phyloP scores from a whole-genome alignment of 2,888 invertebrate genomes.

The Criorhina ranunculi region DNA sequence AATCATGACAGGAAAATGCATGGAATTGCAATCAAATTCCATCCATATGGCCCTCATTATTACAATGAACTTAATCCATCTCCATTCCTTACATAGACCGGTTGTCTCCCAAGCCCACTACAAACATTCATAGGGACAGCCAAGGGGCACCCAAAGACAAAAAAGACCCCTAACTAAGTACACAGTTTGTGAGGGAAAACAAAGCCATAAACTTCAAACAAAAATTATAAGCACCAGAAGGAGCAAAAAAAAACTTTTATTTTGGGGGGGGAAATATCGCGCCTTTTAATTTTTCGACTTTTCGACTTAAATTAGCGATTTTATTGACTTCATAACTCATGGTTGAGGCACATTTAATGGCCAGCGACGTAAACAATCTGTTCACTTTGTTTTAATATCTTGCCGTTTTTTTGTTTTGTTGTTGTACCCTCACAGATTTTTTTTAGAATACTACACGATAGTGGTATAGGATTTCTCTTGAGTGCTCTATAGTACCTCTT shows the following conservation, averaged over 20 bases:
- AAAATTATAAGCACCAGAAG: conserved; percentile 1
- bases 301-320: conserved; percentile 61
- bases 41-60: conserved; percentile 21
- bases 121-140: background rate
- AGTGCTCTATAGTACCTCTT: conserved; percentile 4
- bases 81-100: background rate
- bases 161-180: conserved; percentile 21
- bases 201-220: conserved; percentile 57
- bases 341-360: conserved; percentile 52
- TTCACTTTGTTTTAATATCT: conserved; percentile 44
- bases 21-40: conserved; percentile 5
- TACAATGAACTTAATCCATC: conserved; percentile 14
- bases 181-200: conserved; percentile 34
- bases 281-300: conserved; percentile 43
- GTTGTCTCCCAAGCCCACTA: background rate
- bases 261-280: conserved; percentile 15
- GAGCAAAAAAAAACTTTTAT: background rate
- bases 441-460: conserved; percentile 15
- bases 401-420: background rate
- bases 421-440: background rate
- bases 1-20: too few relatives aligned
- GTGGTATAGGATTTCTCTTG: conserved; percentile 10
- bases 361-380: conserved; percentile 62
- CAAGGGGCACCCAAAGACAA: background rate
- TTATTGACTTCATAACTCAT: conserved; percentile 59